phyloP scores from a whole-genome alignment of 2,113 vertebrate species.

The Cynopterus brachyotis region DNA sequence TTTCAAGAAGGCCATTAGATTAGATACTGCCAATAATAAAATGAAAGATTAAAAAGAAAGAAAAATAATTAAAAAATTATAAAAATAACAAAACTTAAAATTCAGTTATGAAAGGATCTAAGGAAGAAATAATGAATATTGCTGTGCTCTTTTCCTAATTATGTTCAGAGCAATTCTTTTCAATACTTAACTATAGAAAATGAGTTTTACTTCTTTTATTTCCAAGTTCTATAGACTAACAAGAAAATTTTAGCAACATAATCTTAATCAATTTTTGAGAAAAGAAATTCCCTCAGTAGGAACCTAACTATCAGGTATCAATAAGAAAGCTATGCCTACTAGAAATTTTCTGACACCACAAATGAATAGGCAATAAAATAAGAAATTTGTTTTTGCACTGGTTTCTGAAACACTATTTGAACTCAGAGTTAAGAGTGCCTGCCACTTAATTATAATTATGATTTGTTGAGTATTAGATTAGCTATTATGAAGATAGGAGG shows the following conservation, averaged over 20 bases:
- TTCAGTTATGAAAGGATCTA: neutral
- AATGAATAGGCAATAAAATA: neutral
- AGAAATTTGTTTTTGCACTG: neutral
- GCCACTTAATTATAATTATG: neutral
- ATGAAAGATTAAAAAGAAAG: neutral
- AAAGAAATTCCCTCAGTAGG: neutral
- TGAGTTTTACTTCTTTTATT: neutral
- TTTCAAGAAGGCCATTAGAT: neutral
- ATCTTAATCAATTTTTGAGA: neutral
- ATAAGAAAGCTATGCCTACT: neutral
- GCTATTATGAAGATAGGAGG: neutral
- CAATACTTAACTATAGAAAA: neutral
- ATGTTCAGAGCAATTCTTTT: constrained; percentile 20
- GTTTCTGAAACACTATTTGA: constrained; percentile 7
- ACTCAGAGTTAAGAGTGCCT: neutral
- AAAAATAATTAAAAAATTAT: neutral
- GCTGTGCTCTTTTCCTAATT: neutral
- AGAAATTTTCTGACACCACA: neutral
- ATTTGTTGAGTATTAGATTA: neutral
- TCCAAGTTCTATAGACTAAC: neutral
- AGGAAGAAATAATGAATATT: neutral
- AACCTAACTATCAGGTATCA: neutral
- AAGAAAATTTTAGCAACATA: neutral
- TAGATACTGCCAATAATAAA: neutral
- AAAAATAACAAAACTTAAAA: constrained; percentile 27